These are phyloP conservation scores for Poeciliopsis gracilis DNA, from an alignment of 2,797 vertebrate genomes.

Conservation along the genomic window DNA sequence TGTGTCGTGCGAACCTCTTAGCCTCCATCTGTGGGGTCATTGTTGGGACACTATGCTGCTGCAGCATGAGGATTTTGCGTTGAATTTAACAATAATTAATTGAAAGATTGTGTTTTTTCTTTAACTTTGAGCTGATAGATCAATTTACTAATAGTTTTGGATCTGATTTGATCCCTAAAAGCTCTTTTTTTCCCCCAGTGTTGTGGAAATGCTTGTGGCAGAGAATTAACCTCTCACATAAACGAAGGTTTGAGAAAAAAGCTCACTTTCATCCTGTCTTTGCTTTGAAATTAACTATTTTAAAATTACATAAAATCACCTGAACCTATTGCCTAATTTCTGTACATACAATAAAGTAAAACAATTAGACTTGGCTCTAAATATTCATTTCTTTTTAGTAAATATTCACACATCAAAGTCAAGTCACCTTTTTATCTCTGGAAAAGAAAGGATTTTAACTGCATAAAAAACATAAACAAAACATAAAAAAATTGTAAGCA, in stretches of 20 bases:
- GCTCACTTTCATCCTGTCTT: background rate
- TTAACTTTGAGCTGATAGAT: background rate
- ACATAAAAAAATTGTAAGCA: background rate
- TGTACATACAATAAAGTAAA: background rate
- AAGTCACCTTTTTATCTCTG: background rate
- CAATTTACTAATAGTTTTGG: slow-evolving; percentile 1
- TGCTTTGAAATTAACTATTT: background rate
- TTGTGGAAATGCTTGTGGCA: background rate
- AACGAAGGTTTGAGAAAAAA: background rate
- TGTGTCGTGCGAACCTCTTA: background rate
- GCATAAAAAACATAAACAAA: background rate
- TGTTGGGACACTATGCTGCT: background rate
- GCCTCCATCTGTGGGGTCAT: background rate
- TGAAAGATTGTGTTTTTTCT: background rate
- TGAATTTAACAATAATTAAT: background rate
- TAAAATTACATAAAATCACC: background rate
- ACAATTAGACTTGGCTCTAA: background rate
- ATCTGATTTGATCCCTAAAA: background rate
- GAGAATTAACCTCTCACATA: background rate
- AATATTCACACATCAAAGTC: background rate
- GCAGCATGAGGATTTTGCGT: background rate
- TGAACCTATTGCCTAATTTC: background rate
- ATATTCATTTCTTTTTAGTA: background rate
- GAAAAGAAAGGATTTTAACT: background rate
- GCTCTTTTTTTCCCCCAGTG: background rate